Percentiles rank a stretch among this genome's conserved stretches.
phyloP scores from a whole-genome alignment of 2,797 vertebrate species.

The Sarcophilus harrisii region DNA sequence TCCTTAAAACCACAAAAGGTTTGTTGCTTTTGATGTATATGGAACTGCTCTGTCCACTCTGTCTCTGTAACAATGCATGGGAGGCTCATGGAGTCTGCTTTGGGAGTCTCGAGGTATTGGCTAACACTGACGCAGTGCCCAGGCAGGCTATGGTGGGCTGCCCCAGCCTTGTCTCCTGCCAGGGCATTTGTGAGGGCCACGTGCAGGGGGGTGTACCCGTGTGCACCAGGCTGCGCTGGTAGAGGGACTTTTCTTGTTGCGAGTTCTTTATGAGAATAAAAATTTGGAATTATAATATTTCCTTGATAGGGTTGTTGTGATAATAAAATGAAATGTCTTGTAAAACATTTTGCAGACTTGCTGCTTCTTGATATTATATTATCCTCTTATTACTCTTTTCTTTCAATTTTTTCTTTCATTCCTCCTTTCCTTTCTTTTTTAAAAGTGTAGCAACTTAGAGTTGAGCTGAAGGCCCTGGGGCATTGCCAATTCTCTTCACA shows the following conservation, averaged over 20 bases:
- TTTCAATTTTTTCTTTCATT: neutral
- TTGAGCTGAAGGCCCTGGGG: neutral
- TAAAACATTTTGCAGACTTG: neutral
- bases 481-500: neutral
- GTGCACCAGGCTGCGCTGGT: neutral
- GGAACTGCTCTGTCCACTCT: neutral
- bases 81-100: neutral
- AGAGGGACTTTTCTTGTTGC: neutral
- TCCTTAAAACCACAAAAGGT: neutral
- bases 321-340: neutral
- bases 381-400: neutral
- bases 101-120: neutral
- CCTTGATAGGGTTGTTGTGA: neutral
- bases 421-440: neutral
- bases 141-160: neutral
- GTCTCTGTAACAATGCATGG: neutral
- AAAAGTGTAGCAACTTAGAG: neutral
- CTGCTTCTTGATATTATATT: neutral
- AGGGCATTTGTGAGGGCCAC: no score
- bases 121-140: neutral
- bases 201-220: no score
- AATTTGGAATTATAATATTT: neutral
- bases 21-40: neutral
- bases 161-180: no score
- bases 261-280: neutral